Conservation (phyloP, 2,888 invertebrate genomes). For the Rhimphoctona megacephalus region DNA sequence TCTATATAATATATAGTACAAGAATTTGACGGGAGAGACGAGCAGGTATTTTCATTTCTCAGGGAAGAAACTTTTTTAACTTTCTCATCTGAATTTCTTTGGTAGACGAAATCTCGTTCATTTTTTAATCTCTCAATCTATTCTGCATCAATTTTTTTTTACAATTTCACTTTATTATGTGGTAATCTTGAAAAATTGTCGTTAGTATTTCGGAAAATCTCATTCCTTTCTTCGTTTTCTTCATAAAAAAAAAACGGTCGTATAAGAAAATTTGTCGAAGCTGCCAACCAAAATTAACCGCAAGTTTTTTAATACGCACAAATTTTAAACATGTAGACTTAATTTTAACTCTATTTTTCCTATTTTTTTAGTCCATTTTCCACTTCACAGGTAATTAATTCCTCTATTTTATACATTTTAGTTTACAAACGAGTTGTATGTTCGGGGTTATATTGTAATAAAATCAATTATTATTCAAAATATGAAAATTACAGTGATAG, state of each 20-base stretch:
- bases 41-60: conserved; percentile 70
- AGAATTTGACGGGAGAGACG: conserved; percentile 68
- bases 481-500: too few relatives aligned
- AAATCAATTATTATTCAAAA: too few relatives aligned
- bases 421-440: too few relatives aligned
- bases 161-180: neutral
- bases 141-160: neutral
- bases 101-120: neutral
- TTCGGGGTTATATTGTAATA: too few relatives aligned
- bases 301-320: too few relatives aligned
- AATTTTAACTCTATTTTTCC: too few relatives aligned
- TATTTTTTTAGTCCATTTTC: too few relatives aligned
- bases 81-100: neutral
- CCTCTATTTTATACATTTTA: too few relatives aligned
- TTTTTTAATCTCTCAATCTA: neutral
- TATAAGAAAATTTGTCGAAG: neutral
- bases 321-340: too few relatives aligned
- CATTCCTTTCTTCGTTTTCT: neutral
- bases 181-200: neutral
- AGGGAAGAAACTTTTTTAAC: conserved; percentile 23
- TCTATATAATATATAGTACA: conserved; percentile 73
- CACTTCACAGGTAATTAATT: too few relatives aligned
- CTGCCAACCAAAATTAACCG: too few relatives aligned
- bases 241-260: neutral
- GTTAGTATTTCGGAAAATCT: neutral